Percentiles rank a stretch among this genome's conserved stretches.
phyloP scores from a whole-genome alignment of 2,888 invertebrate species.

The Poecilus cupreus region DNA sequence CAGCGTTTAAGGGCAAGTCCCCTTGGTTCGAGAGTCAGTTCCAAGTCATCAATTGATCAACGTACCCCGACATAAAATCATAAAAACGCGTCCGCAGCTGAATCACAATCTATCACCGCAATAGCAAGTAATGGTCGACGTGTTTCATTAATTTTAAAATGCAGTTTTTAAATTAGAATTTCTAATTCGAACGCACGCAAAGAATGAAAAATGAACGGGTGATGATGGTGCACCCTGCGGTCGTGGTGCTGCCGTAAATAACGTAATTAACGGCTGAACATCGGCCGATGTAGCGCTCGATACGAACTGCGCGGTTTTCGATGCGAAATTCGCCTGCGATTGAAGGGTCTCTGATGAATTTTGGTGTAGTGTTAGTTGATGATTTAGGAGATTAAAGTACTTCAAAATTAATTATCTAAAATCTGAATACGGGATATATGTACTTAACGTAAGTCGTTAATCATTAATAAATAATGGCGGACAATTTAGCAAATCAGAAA shows the following conservation, averaged over 20 bases:
- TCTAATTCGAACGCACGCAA: conserved; percentile 44
- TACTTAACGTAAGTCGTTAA: too few species aligned
- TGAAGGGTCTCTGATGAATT: background rate
- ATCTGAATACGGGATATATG: background rate
- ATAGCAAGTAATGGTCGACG: background rate
- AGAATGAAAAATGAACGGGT: conserved; percentile 46
- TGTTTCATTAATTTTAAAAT: conserved; percentile 50
- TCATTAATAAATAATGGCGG: too few species aligned
- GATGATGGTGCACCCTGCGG: conserved; percentile 44
- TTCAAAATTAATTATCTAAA: background rate
- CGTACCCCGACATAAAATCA: background rate
- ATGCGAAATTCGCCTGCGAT: background rate
- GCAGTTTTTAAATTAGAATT: conserved; percentile 55
- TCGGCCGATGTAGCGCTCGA: background rate
- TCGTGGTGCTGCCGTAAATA: conserved; percentile 38
- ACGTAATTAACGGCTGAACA: conserved; percentile 40
- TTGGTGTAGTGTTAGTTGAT: background rate
- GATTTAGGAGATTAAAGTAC: background rate
- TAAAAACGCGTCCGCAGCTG: too few species aligned
- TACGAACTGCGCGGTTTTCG: background rate
- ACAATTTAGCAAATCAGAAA: too few species aligned
- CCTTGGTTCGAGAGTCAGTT: too few species aligned
- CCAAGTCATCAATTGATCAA: background rate
- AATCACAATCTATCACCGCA: conserved; percentile 4
- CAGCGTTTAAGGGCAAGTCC: too few species aligned